Conservation (phyloP, 2,113 vertebrate species). For the sheep (Ovis aries) region ARS-UI_Ramb_v3.0 NC_056054.1:231656001-231656500, state of each 20-base stretch:
- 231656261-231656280: background rate
- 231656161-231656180: background rate
- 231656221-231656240: background rate
- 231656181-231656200: background rate
- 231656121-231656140: conserved; percentile 15
- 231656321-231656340: background rate
- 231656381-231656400: background rate
- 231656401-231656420: background rate
- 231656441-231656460: background rate
- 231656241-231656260: background rate
- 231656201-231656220: background rate
- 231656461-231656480: background rate
- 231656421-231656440: background rate
- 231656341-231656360: background rate
- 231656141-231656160: background rate
- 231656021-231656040: background rate
- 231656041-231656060: conserved; percentile 22
- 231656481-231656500: background rate
- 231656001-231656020: background rate
- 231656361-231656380: background rate
- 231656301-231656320: background rate
- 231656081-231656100: background rate
- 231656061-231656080: background rate
- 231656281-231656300: background rate
- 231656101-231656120: background rate